A percentile compares a stretch with the other conserved stretches of the same genome.
phyloP scores from a whole-genome alignment of 2,888 invertebrate genomes.

The Anorthoa munda region DNA sequence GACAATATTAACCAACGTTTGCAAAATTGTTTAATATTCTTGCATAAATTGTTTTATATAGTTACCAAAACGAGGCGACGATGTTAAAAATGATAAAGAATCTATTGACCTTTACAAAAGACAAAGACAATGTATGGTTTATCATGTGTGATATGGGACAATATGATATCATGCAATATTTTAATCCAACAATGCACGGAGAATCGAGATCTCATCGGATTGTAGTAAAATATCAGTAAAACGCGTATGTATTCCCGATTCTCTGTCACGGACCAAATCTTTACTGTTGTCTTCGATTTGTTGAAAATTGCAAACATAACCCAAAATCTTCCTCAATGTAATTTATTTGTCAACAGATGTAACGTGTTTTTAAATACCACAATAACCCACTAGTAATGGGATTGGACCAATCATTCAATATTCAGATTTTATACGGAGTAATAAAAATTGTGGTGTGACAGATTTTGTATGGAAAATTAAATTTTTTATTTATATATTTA shows the following conservation, averaged over 20 bases:
- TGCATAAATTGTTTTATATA: not conserved
- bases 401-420: not conserved
- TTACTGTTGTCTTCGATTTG: not conserved
- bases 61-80: not conserved
- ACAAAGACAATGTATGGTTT: slow-evolving; percentile 1
- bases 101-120: not conserved
- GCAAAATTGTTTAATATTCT: no score
- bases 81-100: not conserved
- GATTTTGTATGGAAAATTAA: no score
- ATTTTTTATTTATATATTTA: no score
- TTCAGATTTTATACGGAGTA: not conserved
- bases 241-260: slow-evolving; percentile 15
- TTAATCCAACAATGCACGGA: slow-evolving; percentile 23
- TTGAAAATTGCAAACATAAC: not conserved
- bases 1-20: no score
- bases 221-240: slow-evolving; percentile 15
- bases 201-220: slow-evolving; percentile 32
- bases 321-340: not conserved
- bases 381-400: not conserved
- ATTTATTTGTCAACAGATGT: not conserved
- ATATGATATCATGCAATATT: slow-evolving; percentile 25
- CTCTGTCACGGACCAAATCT: slow-evolving; percentile 14
- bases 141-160: not conserved
- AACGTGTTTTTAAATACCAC: not conserved
- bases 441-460: not conserved